Conservation (phyloP, 2,113 vertebrate genomes). For the Hippocampus guttulatus region DNA sequence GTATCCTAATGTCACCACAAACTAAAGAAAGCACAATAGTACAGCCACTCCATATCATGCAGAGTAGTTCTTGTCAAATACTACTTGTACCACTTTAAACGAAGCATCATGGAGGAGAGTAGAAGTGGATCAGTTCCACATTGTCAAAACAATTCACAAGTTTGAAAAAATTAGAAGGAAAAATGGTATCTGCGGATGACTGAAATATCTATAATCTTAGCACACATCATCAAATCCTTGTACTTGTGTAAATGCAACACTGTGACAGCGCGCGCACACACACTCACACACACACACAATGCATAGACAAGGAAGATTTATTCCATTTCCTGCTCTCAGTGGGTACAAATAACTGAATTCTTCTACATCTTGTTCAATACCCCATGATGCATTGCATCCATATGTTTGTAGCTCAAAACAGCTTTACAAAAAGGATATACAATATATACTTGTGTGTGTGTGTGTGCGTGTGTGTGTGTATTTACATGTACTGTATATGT, state of each 20-base stretch:
- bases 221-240: not conserved
- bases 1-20: too few species aligned
- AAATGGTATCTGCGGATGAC: not conserved
- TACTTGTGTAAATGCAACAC: not conserved
- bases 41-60: too few species aligned
- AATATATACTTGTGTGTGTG: slow-evolving; percentile 59
- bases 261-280: slow-evolving; percentile 2
- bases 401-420: slow-evolving; percentile 75
- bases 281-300: slow-evolving; percentile 27
- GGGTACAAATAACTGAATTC: slow-evolving; percentile 74
- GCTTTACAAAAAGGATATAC: slow-evolving; percentile 77
- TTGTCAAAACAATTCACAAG: not conserved
- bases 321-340: slow-evolving; percentile 71
- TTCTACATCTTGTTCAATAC: slow-evolving; percentile 67
- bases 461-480: too few species aligned
- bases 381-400: slow-evolving; percentile 82
- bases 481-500: slow-evolving; percentile 36
- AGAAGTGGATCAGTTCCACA: not conserved
- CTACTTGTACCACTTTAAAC: too few species aligned
- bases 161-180: not conserved
- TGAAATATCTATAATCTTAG: not conserved
- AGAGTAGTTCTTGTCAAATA: too few species aligned
- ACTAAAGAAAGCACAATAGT: too few species aligned
- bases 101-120: too few species aligned
- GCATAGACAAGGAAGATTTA: slow-evolving; percentile 81